A percentile compares a stretch with the other conserved stretches of the same genome.
These are phyloP conservation scores for Avahi laniger DNA, from an alignment of 2,797 vertebrate genomes.

Conservation along the genomic window DNA sequence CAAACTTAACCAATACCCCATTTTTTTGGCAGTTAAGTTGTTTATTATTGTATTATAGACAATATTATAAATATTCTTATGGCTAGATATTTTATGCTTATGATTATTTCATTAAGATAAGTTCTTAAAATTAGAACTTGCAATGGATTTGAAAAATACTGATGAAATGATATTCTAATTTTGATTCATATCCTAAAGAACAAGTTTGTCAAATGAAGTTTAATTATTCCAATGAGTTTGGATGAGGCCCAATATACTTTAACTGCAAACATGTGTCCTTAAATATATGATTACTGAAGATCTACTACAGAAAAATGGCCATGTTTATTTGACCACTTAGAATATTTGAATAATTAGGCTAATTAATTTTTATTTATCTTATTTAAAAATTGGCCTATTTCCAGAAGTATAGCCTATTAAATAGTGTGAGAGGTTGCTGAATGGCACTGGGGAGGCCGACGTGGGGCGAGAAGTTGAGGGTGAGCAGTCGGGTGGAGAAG, in stretches of 20 bases:
- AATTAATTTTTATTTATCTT: not conserved
- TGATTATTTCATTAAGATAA: not conserved
- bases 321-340: not conserved
- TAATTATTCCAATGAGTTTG: constrained; percentile 16
- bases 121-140: not conserved
- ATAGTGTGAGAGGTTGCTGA: not conserved
- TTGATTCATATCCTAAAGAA: not conserved
- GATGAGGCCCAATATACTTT: not conserved
- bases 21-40: not conserved
- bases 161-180: not conserved
- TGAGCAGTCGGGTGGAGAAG: too few species aligned
- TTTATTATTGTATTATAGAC: not conserved
- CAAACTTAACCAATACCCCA: not conserved
- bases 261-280: not conserved
- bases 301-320: not conserved
- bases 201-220: not conserved
- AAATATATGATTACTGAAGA: not conserved
- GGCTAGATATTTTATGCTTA: not conserved
- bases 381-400: constrained; percentile 5
- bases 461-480: not conserved
- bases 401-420: not conserved
- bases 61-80: not conserved
- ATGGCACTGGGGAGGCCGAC: not conserved
- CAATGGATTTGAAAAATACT: not conserved
- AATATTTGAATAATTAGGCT: constrained; percentile 23